Base-by-base conservation (phyloP, 2,113 vertebrate genomes). In the Alligator sinensis region DNA sequence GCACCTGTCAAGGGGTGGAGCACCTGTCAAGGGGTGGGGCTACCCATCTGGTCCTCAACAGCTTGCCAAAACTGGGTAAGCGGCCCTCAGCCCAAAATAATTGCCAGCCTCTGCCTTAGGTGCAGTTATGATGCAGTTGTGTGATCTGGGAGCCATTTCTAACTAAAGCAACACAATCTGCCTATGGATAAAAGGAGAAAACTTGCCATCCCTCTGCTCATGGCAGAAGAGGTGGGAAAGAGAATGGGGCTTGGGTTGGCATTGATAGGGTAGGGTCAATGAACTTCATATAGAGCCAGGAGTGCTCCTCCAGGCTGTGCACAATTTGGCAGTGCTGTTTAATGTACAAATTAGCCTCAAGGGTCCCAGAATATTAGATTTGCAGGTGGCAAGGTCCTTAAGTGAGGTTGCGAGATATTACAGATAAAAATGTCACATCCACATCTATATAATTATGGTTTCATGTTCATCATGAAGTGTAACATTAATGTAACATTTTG, bases 401-500 rank as follows among this genome's bases (percentile, higher is more conserved):
- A n/a, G 2, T 57, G 47, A 25, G 28, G 30, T 79, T 91, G 88
- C 58, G 79, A 88, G 81, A 30, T 0, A 1, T 64, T 87, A 34
- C 64, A 17, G 87, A 74, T 70, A 82, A 66, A 91, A 84, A 80
- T 19, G 18, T 17, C 76, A 77, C 28, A 75, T 27, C 34, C 88
- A 57, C 0, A 1, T 72, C 38, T 79, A 38, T 1, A 1, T 64
- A 90, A 75, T 90, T 89, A 82, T 77, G 84, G 90, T 91, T 94
- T 96, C 12, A 8, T 30, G 86, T 84, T 92, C 82, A 54, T 60
- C 86, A 76, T 77, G 77, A 93, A 94, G 88, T 75, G 74, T 89
- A 47, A 47, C 3, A 2, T 81, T 92, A 80, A 84, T 60, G 86
- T 0, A 6, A 60, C 88, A 57, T 82, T 87, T 60, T 60, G 78